These are phyloP conservation scores for Pasiphila rectangulata DNA, from an alignment of 2,888 invertebrate species.

Conservation along the genomic window DNA sequence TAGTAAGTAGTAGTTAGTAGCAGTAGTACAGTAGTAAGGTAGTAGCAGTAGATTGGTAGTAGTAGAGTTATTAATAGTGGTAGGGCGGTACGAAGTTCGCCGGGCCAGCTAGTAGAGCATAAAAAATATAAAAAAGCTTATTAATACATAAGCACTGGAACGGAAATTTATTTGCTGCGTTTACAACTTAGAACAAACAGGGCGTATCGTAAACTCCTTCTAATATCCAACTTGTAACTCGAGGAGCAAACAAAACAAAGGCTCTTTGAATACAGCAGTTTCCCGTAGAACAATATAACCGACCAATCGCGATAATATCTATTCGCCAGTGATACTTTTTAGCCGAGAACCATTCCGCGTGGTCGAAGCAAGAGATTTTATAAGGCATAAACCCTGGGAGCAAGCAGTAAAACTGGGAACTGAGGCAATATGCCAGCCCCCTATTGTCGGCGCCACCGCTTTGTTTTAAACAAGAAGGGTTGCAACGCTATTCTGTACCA, in stretches of 20 bases:
- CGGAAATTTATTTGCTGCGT: conserved; percentile 32
- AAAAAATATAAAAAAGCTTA: conserved; percentile 24
- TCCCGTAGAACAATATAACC: conserved; percentile 49
- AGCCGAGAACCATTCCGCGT: conserved; percentile 51
- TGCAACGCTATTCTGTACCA: conserved; percentile 45
- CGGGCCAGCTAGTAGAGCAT: no score
- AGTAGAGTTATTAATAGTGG: no score
- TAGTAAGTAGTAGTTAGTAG: no score
- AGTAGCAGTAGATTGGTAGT: no score
- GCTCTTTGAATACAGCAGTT: conserved; percentile 37
- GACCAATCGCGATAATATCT: conserved; percentile 60
- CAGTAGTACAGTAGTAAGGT: no score
- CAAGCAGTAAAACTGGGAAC: conserved; percentile 66
- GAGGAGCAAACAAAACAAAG: conserved; percentile 43
- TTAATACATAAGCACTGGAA: conserved; percentile 30
- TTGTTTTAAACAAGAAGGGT: conserved; percentile 66
- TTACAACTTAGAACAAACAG: conserved; percentile 37
- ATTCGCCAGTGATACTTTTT: conserved; percentile 56
- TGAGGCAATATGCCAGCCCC: conserved; percentile 71
- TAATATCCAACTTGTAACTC: conserved; percentile 37
- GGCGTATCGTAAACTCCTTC: conserved; percentile 39
- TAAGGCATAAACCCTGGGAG: conserved; percentile 71
- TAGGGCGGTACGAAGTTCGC: no score
- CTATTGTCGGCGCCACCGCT: conserved; percentile 61
- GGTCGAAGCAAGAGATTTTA: conserved; percentile 65